These are phyloP conservation scores for Gymnoscopelus microlampas DNA, from an alignment of 2,797 vertebrate species.

Conservation along the genomic window DNA sequence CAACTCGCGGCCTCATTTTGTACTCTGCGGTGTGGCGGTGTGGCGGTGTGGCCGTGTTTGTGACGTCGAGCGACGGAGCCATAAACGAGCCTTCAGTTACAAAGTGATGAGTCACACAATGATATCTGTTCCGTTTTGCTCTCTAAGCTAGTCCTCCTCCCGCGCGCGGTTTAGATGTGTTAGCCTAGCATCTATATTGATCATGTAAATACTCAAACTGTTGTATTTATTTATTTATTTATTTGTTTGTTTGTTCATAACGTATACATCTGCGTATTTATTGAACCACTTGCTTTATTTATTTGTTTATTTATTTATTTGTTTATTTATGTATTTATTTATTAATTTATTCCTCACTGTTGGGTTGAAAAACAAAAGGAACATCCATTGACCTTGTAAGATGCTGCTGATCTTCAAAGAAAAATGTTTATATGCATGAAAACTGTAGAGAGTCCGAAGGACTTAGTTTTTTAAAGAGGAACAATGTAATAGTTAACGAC, in stretches of 20 bases:
- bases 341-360: slow-evolving; percentile 57
- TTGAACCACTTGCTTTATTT: slow-evolving; percentile 70
- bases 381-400: slow-evolving; percentile 86
- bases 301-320: slow-evolving; percentile 65
- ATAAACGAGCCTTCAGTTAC: slow-evolving; percentile 77
- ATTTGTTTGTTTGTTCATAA: slow-evolving; percentile 73
- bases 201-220: slow-evolving; percentile 76
- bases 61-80: too few species aligned
- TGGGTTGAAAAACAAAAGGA: slow-evolving; percentile 66
- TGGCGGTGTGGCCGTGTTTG: too few species aligned
- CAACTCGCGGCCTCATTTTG: slow-evolving; percentile 5
- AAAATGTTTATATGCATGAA: slow-evolving; percentile 90
- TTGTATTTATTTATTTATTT: slow-evolving; percentile 51
- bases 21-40: too few species aligned
- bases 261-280: slow-evolving; percentile 75
- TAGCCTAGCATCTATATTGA: slow-evolving; percentile 76
- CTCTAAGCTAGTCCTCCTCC: slow-evolving; percentile 69
- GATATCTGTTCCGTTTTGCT: slow-evolving; percentile 67
- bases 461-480: slow-evolving; percentile 87
- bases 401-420: slow-evolving; percentile 89
- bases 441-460: slow-evolving; percentile 86
- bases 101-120: slow-evolving; percentile 66
- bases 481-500: slow-evolving; percentile 80
- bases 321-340: slow-evolving; percentile 71
- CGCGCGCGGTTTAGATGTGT: slow-evolving; percentile 70